Evolutionary conservation across 1,140 invertebrate species (phyloP), one percentile per base, ranked within the genome.

Genomic region (Bombus waltoni): DNA sequence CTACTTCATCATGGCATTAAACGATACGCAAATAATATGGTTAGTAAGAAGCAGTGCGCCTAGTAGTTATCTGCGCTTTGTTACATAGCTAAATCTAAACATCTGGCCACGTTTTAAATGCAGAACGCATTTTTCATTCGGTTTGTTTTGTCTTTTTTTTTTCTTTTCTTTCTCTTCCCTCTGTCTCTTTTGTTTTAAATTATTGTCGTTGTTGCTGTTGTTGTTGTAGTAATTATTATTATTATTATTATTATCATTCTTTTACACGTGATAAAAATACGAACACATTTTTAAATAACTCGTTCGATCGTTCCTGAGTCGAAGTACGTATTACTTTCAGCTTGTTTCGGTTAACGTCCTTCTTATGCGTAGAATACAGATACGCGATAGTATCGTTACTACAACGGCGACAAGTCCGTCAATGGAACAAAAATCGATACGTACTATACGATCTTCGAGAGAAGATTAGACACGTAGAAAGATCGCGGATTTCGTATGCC

Each of bases 31-130:
- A 90, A 92, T 88, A 83, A 88, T 91, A 91, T 47, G 42, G 85
- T 93, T 90, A 89, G 84, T 90, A 94, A 90, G 84, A 94, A 94
- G 92, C 93, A 81, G 92, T 94, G 92, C 91, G 90, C 92, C 92
- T 92, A 92, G 83, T 42, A 40, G n/a, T 62, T 80, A 68, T 72
- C 72, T 79, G 71, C 81, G 79, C 59, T 87, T 83, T 66, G 35
- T 66, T 81, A 76, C 78, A 82, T 73, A 70, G 77, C 77, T 89
- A 89, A 76, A 68, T 83, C 72, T 59, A 86, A 86, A 68, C 62
- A 74, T 32, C 15, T n/a, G 32, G 62, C 76, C 80, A 90, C 81
- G 62, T 89, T 85, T 90, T 87, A 85, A 92, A 89, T 89, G 84
- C 83, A 80, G 75, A 82, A 86, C 87, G 79, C 70, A 82, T 76